A percentile compares a stretch with the other conserved stretches of the same genome.
Evolutionary conservation across 2,888 invertebrate genomes (phyloP).

Genomic region (Pollenia angustigena): DNA sequence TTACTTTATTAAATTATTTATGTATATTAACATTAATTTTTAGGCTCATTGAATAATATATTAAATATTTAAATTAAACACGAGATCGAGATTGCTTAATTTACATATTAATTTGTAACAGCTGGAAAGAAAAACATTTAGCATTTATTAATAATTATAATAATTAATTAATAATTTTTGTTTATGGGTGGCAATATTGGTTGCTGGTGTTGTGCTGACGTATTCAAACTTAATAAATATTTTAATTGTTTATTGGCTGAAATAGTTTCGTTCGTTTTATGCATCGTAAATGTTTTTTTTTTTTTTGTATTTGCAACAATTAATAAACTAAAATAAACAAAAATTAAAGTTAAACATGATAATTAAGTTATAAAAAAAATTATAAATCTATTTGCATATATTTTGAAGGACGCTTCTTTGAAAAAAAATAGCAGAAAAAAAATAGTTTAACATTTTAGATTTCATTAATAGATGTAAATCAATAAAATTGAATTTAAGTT

Average conservation of each 20-base stretch:
- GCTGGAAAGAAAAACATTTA: not conserved
- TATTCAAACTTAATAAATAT: not conserved
- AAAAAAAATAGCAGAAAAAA: not conserved
- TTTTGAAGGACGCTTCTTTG: not conserved
- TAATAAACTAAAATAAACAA: not conserved
- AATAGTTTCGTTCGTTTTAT: not conserved
- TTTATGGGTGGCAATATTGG: not conserved
- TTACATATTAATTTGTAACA: not conserved
- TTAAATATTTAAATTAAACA: not conserved
- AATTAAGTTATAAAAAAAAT: not conserved
- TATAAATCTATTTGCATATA: not conserved
- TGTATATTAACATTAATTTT: not conserved
- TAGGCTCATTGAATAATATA: not conserved
- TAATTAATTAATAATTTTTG: not conserved
- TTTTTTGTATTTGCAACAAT: slow-evolving; percentile 22
- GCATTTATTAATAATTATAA: not conserved
- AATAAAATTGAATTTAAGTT: too few relatives aligned
- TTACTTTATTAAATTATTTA: not conserved
- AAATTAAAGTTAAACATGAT: not conserved
- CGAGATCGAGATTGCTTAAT: not conserved
- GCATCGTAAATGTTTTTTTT: not conserved
- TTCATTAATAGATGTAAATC: too few relatives aligned
- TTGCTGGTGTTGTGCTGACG: not conserved
- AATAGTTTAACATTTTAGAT: too few relatives aligned
- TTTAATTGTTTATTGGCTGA: not conserved